phyloP scores from a whole-genome alignment of 2,888 invertebrate genomes.

The Melanargia galathea region DNA sequence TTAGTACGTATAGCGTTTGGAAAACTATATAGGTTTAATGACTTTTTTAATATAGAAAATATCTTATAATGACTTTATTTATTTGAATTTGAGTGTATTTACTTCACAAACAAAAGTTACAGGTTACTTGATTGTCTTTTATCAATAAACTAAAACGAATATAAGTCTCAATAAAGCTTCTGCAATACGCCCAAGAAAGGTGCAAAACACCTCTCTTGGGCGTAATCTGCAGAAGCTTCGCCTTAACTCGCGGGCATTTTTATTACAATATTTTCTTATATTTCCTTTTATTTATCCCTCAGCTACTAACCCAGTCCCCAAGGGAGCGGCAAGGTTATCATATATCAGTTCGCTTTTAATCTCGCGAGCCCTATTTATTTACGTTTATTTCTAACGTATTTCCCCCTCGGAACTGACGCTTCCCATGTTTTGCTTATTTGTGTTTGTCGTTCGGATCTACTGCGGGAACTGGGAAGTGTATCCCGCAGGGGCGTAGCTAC shows the following conservation, averaged over 20 bases:
- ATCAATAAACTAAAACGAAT: too few species aligned
- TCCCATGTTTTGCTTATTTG: slow-evolving; percentile 74
- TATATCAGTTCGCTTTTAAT: slow-evolving; percentile 77
- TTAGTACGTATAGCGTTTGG: too few species aligned
- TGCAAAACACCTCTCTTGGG: too few species aligned
- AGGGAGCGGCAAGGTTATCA: slow-evolving; percentile 49
- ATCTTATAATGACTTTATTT: too few species aligned
- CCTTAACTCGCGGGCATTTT: neutral
- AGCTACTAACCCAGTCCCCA: slow-evolving; percentile 25
- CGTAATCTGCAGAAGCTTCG: neutral
- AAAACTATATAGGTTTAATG: too few species aligned
- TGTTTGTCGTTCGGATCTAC: slow-evolving; percentile 64
- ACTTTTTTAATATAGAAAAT: too few species aligned
- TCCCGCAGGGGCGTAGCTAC: too few species aligned
- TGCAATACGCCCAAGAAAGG: neutral
- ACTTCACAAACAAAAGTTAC: too few species aligned
- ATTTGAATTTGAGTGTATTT: too few species aligned
- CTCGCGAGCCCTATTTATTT: slow-evolving; percentile 77
- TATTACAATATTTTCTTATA: neutral
- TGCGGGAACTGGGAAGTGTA: neutral
- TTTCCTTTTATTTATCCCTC: slow-evolving; percentile 21
- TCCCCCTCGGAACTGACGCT: slow-evolving; percentile 73
- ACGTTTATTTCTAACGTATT: slow-evolving; percentile 78
- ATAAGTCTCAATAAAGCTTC: too few species aligned
- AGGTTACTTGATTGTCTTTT: too few species aligned